Conservation (phyloP, 1,140 invertebrate species). For the Drosophila sechellia region DNA sequence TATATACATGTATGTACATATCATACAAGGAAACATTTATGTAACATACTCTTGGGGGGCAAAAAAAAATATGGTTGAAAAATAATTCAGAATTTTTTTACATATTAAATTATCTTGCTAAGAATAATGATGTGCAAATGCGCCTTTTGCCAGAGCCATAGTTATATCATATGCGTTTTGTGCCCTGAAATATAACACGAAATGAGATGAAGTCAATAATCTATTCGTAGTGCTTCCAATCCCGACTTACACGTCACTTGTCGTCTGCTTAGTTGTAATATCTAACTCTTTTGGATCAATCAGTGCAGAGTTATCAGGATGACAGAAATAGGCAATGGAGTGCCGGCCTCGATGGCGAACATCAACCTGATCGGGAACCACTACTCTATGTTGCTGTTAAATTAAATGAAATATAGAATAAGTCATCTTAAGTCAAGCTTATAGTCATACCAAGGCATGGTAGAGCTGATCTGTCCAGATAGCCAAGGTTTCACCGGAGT, state of each 20-base stretch:
- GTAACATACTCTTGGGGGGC: conserved; percentile 16
- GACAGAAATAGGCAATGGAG: conserved; percentile 91
- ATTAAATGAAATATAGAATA: conserved; percentile 7
- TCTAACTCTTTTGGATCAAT: conserved; percentile 85
- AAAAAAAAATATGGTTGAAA: neutral
- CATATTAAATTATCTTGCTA: neutral
- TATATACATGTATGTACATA: neutral
- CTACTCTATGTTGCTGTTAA: conserved; percentile 89
- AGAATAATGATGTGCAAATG: conserved; percentile 24
- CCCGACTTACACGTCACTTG: conserved; percentile 64
- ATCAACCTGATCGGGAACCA: conserved; percentile 88
- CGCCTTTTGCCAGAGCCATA: conserved; percentile 31
- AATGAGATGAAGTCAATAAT: too few species aligned
- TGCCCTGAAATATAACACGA: conserved; percentile 76
- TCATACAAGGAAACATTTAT: neutral
- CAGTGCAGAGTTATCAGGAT: conserved; percentile 87
- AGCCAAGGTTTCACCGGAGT: conserved; percentile 91
- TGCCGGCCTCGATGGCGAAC: conserved; percentile 87
- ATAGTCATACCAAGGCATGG: conserved; percentile 87
- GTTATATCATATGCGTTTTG: conserved; percentile 86
- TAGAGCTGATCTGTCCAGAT: conserved; percentile 90
- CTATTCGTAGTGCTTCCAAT: neutral
- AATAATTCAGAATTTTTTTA: neutral
- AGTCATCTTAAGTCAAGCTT: neutral
- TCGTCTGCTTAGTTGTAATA: conserved; percentile 58